Evolutionary conservation across 37 sponge, comb jelly and placozoan genomes (phyloP).

Genomic region (Axinella damicornis): DNA sequence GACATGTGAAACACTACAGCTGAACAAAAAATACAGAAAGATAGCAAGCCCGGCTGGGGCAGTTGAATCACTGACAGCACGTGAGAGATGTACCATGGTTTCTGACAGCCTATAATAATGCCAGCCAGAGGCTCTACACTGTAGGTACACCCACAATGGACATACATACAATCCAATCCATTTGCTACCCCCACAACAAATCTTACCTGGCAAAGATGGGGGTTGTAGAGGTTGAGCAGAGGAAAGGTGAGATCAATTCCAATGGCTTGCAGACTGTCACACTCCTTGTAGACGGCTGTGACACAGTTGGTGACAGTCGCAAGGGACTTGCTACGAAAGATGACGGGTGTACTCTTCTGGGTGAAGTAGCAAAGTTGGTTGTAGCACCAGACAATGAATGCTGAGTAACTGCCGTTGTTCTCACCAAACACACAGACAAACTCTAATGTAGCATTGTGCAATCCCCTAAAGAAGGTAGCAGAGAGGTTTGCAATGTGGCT

Average conservation of each 20-base stretch:
- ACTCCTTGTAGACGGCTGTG: slow-evolving; percentile 34
- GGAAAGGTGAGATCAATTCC: slow-evolving; percentile 63
- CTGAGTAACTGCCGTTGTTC: slow-evolving; percentile 76
- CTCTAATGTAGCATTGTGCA: slow-evolving; percentile 78
- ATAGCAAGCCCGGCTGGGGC: too few relatives aligned
- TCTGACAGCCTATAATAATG: too few relatives aligned
- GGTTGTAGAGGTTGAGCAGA: slow-evolving; percentile 49
- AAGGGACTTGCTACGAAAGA: slow-evolving; percentile 13
- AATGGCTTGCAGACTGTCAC: slow-evolving; percentile 52
- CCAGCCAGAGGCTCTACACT: too few relatives aligned
- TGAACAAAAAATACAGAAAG: too few relatives aligned
- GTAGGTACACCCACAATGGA: too few relatives aligned
- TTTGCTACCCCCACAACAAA: too few relatives aligned
- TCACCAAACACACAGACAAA: slow-evolving; percentile 83
- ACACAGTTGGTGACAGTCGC: slow-evolving; percentile 79
- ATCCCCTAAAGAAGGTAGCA: slow-evolving; percentile 75
- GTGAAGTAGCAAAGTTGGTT: slow-evolving; percentile 70
- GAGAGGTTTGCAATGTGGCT: slow-evolving; percentile 85
- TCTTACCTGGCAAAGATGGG: slow-evolving; percentile 47
- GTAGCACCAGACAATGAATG: slow-evolving; percentile 94
- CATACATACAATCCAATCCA: too few relatives aligned
- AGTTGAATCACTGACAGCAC: neutral
- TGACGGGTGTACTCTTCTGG: slow-evolving; percentile 21
- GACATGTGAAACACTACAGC: too few relatives aligned
- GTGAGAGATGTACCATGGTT: too few relatives aligned